phyloP scores from a whole-genome alignment of 2,888 invertebrate genomes.

The Pandemis cinnamomeana region DNA sequence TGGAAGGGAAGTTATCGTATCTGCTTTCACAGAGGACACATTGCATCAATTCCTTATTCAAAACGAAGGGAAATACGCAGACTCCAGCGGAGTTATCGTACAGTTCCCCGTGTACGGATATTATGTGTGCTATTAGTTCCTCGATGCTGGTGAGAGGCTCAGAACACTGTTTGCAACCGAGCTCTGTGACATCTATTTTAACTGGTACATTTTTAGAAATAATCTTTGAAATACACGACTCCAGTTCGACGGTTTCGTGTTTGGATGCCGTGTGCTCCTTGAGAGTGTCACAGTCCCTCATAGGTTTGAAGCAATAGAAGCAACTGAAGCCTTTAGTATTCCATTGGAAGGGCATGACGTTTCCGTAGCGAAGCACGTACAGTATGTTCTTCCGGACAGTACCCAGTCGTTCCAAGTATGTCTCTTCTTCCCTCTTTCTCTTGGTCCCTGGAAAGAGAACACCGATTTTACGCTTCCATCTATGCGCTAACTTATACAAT shows the following conservation, averaged over 20 bases:
- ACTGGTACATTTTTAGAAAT: conserved; percentile 70
- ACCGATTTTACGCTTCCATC: conserved; percentile 51
- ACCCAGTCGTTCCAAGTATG: conserved; percentile 60
- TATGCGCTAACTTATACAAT: conserved; percentile 15
- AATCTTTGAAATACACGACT: conserved; percentile 58
- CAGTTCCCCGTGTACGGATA: conserved; percentile 53
- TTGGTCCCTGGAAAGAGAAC: conserved; percentile 69
- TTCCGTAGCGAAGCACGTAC: conserved; percentile 63
- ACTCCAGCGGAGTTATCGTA: conserved; percentile 57
- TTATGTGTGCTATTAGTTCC: conserved; percentile 62
- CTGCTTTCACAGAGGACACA: conserved; percentile 61
- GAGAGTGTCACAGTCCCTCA: conserved; percentile 60
- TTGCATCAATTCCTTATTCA: conserved; percentile 58
- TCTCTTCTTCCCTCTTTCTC: conserved; percentile 50
- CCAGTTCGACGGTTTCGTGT: conserved; percentile 57
- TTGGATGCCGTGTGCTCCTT: conserved; percentile 58
- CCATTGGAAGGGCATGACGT: conserved; percentile 69
- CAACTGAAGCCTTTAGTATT: conserved; percentile 68
- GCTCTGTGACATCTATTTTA: conserved; percentile 63
- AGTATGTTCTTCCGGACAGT: conserved; percentile 62
- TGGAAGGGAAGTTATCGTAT: conserved; percentile 64
- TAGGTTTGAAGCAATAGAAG: conserved; percentile 67
- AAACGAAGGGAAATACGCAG: conserved; percentile 66
- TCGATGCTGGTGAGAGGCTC: conserved; percentile 52
- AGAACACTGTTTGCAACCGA: conserved; percentile 63